Base-by-base conservation (phyloP, 2,888 invertebrate species). In the Seira sanloemensis region DNA sequence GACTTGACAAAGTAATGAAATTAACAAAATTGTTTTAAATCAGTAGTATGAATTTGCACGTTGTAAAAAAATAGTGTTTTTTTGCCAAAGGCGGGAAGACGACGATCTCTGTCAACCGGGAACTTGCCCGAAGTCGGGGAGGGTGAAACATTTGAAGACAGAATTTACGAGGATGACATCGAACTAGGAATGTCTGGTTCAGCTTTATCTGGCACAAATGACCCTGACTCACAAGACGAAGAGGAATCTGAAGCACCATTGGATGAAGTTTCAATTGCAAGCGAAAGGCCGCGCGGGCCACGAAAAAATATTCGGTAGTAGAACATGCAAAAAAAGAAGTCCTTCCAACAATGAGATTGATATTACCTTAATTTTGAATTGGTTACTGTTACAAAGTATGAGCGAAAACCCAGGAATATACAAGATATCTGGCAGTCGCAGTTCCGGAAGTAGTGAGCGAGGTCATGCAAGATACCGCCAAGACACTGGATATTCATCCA, bases 401-500 rank as follows among this genome's bases (percentile, higher is more conserved):
- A 87, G 88, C 76, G 88, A 88, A 69, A 89, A 89, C 77, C 89
- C 89, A 9, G 89, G 89, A 62, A 84, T 89, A 18, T 89, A 89
- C 73, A 88, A 87, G 76, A 88, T 89, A 26, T 88, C 88, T 16
- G 88, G 88, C 76, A 89, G 89, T 79, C 86, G 89, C 12, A 88
- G 88, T 72, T 89, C 89, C 4, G 88, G 75, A 24, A 88, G 88
- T 46, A 89, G 88, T 74, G 88, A 88, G 21, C 74, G 83, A 26
- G 86, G 82, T n/a, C 88, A 88, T 65, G 86, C 78, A 21, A 81
- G 85, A 26, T 84, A 84, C 54, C 91, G 93, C 9, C 94, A 94
- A 90, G 94, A 94, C 89, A 94, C 94, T 0, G 94, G 94, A 12
- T 94, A 94, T 89, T 94, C 94, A 0, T 94, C 94, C 0, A 94